A percentile compares a stretch with the other conserved stretches of the same genome.
Evolutionary conservation across 2,888 invertebrate genomes (phyloP).

Genomic region (Cyaniris semiargus): DNA sequence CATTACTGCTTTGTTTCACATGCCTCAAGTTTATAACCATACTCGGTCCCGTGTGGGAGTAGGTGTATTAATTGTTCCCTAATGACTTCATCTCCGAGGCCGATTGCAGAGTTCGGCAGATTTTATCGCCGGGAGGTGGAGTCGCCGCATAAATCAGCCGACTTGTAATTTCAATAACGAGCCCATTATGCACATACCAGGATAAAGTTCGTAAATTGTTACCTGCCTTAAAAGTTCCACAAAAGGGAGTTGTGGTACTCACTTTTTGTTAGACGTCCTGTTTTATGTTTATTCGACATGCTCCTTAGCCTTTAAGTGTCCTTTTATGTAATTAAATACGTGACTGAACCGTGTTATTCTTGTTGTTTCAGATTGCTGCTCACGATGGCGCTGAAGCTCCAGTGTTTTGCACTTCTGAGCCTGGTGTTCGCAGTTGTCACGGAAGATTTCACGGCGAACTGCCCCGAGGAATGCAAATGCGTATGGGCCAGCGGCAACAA

Average conservation of each 20-base stretch:
- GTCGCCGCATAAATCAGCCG: constrained; percentile 3
- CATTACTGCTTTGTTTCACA: background rate
- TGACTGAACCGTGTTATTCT: background rate
- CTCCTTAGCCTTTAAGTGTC: background rate
- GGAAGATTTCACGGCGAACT: constrained; percentile 81
- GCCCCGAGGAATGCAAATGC: constrained; percentile 87
- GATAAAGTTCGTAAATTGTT: constrained; percentile 25
- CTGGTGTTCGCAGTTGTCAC: constrained; percentile 55
- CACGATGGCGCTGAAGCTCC: constrained; percentile 60
- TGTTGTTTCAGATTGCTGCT: constrained; percentile 56
- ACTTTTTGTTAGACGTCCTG: background rate
- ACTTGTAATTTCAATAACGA: constrained; percentile 20
- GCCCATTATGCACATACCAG: constrained; percentile 9
- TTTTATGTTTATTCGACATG: background rate
- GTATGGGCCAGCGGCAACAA: constrained; percentile 93
- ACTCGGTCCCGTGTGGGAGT: constrained; percentile 3
- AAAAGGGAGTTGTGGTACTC: background rate
- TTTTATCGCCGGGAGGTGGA: constrained; percentile 17
- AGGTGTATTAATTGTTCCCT: constrained; percentile 4
- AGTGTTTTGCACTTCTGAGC: constrained; percentile 50
- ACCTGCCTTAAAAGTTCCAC: constrained; percentile 3
- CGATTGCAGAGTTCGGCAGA: background rate
- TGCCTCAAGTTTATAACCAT: background rate
- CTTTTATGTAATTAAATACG: background rate
- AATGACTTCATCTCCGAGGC: constrained; percentile 18